phyloP scores from a whole-genome alignment of 2,113 vertebrate species.

The Sterrhoptilus dennistouni region DNA sequence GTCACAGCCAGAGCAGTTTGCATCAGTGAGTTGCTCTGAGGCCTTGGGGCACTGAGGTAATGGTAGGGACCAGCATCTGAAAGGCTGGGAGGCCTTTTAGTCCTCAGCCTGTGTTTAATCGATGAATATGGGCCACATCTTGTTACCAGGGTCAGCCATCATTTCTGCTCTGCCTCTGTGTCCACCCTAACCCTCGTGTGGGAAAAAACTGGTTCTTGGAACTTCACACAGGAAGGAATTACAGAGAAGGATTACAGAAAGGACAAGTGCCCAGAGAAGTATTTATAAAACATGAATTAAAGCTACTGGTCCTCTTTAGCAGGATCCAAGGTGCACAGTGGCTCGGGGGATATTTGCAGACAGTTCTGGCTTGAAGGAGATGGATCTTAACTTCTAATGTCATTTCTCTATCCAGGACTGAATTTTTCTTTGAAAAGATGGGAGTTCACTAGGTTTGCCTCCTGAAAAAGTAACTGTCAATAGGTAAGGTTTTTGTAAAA shows the following conservation, averaged over 20 bases:
- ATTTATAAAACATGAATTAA: not conserved
- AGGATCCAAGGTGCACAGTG: not conserved
- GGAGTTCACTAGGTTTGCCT: not conserved
- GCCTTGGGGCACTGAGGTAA: not conserved
- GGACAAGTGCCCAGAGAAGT: not conserved
- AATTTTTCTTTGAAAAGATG: not conserved
- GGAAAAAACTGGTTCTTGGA: not conserved
- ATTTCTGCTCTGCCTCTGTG: not conserved
- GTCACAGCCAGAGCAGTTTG: not conserved
- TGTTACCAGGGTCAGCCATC: not conserved
- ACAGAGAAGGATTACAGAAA: not conserved
- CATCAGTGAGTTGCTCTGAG: not conserved
- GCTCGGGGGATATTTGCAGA: not conserved
- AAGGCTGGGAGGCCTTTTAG: not conserved
- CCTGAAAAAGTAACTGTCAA: not conserved
- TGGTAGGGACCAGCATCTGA: not conserved
- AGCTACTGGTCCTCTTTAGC: not conserved
- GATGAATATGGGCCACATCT: no score
- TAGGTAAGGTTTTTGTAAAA: not conserved
- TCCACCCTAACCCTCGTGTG: not conserved
- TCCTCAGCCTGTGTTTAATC: not conserved
- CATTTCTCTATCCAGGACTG: not conserved
- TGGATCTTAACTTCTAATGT: not conserved
- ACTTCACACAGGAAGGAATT: not conserved
- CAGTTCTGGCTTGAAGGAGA: not conserved